A percentile compares a stretch with the other conserved stretches of the same genome.
These are phyloP conservation scores for Riparia riparia DNA, from an alignment of 2,113 vertebrate genomes.

Conservation along the genomic window DNA sequence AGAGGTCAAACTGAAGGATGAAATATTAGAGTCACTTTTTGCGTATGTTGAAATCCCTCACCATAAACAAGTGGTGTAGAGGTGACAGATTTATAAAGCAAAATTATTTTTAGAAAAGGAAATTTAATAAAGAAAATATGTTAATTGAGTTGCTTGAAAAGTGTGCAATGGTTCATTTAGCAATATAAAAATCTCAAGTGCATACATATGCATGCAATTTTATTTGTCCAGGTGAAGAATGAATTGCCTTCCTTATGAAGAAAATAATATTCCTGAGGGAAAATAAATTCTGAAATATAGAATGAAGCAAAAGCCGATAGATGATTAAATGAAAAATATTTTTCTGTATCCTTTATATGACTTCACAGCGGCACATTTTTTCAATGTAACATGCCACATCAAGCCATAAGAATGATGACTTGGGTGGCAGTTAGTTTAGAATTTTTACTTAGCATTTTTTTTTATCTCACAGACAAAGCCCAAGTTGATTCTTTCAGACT, in stretches of 20 bases:
- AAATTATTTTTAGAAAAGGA: not conserved
- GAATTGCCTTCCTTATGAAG: not conserved
- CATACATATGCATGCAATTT: not conserved
- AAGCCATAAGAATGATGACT: not conserved
- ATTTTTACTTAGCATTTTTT: not conserved
- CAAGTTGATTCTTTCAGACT: not conserved
- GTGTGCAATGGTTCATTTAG: not conserved
- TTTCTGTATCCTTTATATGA: not conserved
- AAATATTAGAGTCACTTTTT: not conserved
- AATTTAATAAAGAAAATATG: not conserved
- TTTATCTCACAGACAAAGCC: not conserved
- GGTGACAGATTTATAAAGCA: not conserved
- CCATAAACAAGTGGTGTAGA: not conserved
- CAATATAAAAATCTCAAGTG: not conserved
- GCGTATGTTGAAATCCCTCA: not conserved
- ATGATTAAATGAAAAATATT: not conserved
- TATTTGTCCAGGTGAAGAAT: not conserved
- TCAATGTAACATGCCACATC: not conserved
- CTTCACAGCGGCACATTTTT: not conserved
- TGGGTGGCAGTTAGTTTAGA: not conserved
- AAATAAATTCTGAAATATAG: not conserved
- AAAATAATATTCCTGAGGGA: not conserved
- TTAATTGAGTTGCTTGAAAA: not conserved
- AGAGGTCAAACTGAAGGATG: not conserved
- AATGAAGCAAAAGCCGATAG: not conserved